Evolutionary conservation across 2,888 invertebrate genomes (phyloP).

Genomic region (Perdita meconis): DNA sequence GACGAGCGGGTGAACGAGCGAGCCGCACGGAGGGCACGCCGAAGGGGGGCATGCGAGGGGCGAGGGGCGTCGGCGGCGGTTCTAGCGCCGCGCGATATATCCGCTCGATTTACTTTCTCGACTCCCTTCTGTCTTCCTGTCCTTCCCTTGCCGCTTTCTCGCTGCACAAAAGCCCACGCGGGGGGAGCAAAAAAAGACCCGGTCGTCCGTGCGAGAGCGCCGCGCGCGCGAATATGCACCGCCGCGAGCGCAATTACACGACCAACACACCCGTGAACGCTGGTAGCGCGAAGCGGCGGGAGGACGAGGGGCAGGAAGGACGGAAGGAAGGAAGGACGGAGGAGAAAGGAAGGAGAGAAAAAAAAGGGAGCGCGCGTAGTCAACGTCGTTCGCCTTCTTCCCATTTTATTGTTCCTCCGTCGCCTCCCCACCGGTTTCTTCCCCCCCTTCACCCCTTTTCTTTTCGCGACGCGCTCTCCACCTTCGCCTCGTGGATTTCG

Average conservation of each 20-base stretch:
- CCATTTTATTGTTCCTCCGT: slow-evolving; percentile 46
- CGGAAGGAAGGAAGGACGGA: not conserved
- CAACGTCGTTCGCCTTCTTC: slow-evolving; percentile 45
- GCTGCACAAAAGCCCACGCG: slow-evolving; percentile 63
- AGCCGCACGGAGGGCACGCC: no score
- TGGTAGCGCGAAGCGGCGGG: no score
- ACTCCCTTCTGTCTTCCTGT: slow-evolving; percentile 75
- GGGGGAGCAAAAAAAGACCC: slow-evolving; percentile 67
- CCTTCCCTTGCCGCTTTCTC: slow-evolving; percentile 67
- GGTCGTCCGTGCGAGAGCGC: slow-evolving; percentile 67
- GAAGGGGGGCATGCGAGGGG: no score
- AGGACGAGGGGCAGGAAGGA: slow-evolving; percentile 29
- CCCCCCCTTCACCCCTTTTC: slow-evolving; percentile 15
- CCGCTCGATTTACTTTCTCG: slow-evolving; percentile 73
- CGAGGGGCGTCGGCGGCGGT: no score
- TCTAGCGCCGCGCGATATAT: slow-evolving; percentile 70
- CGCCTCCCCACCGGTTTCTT: not conserved
- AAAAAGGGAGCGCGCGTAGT: slow-evolving; percentile 22
- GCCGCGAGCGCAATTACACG: slow-evolving; percentile 71
- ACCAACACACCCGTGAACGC: slow-evolving; percentile 60
- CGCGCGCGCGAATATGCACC: slow-evolving; percentile 63
- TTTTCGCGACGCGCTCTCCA: slow-evolving; percentile 20
- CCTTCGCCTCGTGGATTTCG: slow-evolving; percentile 34
- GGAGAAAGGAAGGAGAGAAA: not conserved
- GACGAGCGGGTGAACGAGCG: not conserved